These are phyloP conservation scores for Ditula angustiorana DNA, from an alignment of 2,888 invertebrate species.

Conservation along the genomic window DNA sequence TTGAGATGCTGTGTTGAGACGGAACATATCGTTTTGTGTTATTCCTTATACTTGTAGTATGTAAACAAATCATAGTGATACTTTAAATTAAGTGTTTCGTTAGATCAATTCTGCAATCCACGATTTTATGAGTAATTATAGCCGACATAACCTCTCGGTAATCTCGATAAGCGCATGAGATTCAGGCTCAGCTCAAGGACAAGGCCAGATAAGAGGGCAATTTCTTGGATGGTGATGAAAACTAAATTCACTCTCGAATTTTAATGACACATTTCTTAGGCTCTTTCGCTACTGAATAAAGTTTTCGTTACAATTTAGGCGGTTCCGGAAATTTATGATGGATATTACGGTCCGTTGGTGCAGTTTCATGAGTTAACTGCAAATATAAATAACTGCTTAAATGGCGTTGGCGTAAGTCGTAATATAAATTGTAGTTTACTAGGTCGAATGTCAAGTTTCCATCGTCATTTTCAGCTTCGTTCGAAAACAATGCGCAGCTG, in stretches of 20 bases:
- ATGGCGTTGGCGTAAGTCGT: neutral
- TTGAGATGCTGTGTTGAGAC: neutral
- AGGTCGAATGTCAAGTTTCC: neutral
- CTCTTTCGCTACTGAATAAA: slow-evolving; percentile 7
- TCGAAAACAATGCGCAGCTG: slow-evolving; percentile 2
- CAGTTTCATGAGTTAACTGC: neutral
- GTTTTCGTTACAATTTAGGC: slow-evolving; percentile 6
- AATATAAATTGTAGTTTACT: neutral
- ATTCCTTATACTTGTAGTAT: no score
- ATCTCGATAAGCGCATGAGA: slow-evolving; percentile 74
- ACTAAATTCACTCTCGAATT: slow-evolving; percentile 14
- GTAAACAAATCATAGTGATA: neutral
- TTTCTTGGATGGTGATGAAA: slow-evolving; percentile 14
- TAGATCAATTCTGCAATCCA: neutral
- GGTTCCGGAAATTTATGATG: slow-evolving; percentile 4
- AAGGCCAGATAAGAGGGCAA: slow-evolving; percentile 63
- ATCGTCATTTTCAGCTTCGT: neutral
- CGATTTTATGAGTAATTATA: slow-evolving; percentile 15
- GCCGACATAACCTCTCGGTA: slow-evolving; percentile 54
- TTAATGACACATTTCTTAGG: slow-evolving; percentile 13
- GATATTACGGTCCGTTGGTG: neutral
- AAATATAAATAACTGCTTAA: neutral
- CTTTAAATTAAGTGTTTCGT: neutral
- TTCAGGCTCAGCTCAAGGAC: slow-evolving; percentile 71
- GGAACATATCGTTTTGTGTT: no score